phyloP scores from a whole-genome alignment of 2,888 invertebrate genomes.

The Congeria kusceri region DNA sequence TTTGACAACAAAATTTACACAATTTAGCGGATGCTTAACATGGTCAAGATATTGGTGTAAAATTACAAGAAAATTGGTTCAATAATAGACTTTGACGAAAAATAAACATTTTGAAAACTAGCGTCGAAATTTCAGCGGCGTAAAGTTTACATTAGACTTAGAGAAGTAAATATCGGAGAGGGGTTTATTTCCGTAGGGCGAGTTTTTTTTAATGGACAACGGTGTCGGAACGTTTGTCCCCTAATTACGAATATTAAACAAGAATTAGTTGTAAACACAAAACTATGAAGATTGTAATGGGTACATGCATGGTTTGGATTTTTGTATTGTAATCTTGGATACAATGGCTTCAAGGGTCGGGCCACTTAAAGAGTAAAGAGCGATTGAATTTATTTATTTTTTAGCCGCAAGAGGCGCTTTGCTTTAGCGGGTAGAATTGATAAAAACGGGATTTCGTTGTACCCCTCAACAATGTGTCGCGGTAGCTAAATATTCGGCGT shows the following conservation, averaged over 20 bases:
- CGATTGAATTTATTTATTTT: conserved; percentile 47
- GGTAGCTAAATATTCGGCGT: conserved; percentile 27
- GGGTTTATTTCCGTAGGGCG: conserved; percentile 10
- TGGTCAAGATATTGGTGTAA: conserved; percentile 24
- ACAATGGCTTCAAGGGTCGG: conserved; percentile 11
- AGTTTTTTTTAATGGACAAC: conserved; percentile 18
- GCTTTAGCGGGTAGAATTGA: conserved; percentile 21
- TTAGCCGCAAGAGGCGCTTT: conserved; percentile 28
- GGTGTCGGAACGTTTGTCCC: conserved; percentile 11
- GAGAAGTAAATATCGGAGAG: conserved; percentile 20
- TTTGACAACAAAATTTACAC: too few relatives aligned
- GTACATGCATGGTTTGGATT: neutral
- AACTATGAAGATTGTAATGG: conserved; percentile 32
- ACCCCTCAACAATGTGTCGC: neutral
- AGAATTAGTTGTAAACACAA: conserved; percentile 35
- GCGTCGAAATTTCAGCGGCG: conserved; percentile 9
- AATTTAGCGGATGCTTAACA: conserved; percentile 3
- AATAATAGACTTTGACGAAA: conserved; percentile 24
- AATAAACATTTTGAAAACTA: conserved; percentile 41
- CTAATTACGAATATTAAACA: conserved; percentile 48
- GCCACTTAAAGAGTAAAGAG: conserved; percentile 32
- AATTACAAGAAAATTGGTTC: conserved; percentile 31
- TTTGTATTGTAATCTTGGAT: conserved; percentile 8
- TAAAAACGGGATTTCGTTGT: conserved; percentile 27
- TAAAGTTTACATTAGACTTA: conserved; percentile 25